These are phyloP conservation scores for Danio jaintianensis DNA, from an alignment of 2,797 vertebrate genomes.

Conservation along the genomic window DNA sequence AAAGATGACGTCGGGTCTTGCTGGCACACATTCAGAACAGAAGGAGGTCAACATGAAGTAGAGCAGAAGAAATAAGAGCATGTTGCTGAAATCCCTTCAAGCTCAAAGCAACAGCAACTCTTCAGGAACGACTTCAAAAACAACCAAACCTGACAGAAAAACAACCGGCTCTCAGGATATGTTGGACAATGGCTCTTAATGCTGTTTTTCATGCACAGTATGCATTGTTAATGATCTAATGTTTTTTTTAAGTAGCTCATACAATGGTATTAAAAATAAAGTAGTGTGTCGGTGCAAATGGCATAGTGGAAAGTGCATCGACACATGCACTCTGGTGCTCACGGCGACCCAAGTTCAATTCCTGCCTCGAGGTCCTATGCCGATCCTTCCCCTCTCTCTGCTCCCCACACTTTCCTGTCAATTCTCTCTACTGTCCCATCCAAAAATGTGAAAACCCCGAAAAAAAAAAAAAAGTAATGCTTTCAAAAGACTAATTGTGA, in stretches of 20 bases:
- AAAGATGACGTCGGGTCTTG: constrained; percentile 55
- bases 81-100: constrained; percentile 61
- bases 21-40: constrained; percentile 69
- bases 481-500: too few relatives aligned
- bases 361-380: too few relatives aligned
- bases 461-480: too few relatives aligned
- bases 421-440: too few relatives aligned
- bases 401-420: too few relatives aligned
- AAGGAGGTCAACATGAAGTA: constrained; percentile 74
- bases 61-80: constrained; percentile 75
- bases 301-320: too few relatives aligned
- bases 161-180: not conserved
- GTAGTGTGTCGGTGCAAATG: too few relatives aligned
- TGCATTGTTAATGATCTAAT: not conserved
- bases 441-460: too few relatives aligned
- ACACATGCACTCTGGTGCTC: too few relatives aligned
- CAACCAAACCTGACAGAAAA: constrained; percentile 7
- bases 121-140: constrained; percentile 48
- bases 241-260: not conserved
- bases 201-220: not conserved
- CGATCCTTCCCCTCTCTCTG: too few relatives aligned
- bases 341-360: too few relatives aligned
- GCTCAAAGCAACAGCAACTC: constrained; percentile 63
- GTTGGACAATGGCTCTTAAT: not conserved
- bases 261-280: not conserved